Conservation (phyloP, 1,140 invertebrate genomes). For the Chironomus tepperi region DNA sequence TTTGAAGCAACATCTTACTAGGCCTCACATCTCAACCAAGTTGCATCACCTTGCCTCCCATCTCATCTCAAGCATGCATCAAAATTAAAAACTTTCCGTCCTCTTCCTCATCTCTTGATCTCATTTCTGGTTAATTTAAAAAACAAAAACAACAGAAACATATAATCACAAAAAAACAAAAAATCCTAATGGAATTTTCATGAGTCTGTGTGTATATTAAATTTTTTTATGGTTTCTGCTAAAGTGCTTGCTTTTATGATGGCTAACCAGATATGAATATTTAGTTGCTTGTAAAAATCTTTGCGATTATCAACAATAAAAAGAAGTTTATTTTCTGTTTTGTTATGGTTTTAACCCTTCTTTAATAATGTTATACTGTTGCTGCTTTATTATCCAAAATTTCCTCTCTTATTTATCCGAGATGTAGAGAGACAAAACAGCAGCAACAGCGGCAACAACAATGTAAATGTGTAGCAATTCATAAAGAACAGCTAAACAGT, state of each 20-base stretch:
- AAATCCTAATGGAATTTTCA: not conserved
- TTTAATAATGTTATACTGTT: too few species aligned
- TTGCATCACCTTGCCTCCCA: too few species aligned
- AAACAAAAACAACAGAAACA: too few species aligned
- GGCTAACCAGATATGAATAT: not conserved
- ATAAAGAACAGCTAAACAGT: too few species aligned
- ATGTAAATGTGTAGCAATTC: too few species aligned
- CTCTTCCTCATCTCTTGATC: not conserved
- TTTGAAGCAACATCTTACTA: too few species aligned
- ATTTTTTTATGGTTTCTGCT: not conserved
- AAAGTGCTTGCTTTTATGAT: not conserved
- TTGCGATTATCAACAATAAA: slow-evolving; percentile 13
- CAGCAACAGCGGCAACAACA: too few species aligned
- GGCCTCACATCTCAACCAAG: too few species aligned
- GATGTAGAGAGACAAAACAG: too few species aligned
- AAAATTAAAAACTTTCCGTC: too few species aligned
- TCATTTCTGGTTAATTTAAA: not conserved
- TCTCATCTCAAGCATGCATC: too few species aligned
- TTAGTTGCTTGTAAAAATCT: not conserved
- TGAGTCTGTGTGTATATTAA: not conserved
- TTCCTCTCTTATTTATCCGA: too few species aligned
- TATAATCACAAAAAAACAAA: not conserved
- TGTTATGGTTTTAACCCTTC: not conserved
- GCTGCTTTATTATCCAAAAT: not conserved
- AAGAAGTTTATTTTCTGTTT: not conserved